phyloP scores from a whole-genome alignment of 2,797 vertebrate genomes.

The Cirrhinus molitorella region DNA sequence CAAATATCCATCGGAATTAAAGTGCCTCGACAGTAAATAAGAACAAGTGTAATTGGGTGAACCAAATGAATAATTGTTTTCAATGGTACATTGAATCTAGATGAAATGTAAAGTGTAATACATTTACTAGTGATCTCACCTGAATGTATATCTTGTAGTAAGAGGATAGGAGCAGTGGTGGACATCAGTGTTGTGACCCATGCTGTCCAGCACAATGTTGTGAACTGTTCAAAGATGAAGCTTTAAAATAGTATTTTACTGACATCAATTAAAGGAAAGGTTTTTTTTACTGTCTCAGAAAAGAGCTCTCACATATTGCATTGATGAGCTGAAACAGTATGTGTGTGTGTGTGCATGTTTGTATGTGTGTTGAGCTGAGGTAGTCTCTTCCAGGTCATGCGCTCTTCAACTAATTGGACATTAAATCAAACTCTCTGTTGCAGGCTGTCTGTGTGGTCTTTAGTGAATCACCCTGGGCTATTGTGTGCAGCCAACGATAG shows the following conservation, averaged over 20 bases:
- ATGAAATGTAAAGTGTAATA: neutral
- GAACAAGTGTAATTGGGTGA: conserved; percentile 2
- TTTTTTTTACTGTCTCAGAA: conserved; percentile 37
- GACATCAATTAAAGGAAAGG: conserved; percentile 57
- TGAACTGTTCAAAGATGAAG: conserved; percentile 37
- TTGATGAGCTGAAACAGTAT: conserved; percentile 40
- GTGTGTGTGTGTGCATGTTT: neutral
- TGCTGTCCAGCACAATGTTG: neutral
- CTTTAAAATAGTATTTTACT: conserved; percentile 51
- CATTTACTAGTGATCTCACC: neutral
- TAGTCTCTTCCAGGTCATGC: conserved; percentile 62
- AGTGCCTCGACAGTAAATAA: neutral
- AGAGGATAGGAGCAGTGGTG: neutral
- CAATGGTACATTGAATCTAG: neutral
- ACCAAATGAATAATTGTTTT: neutral
- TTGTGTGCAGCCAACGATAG: conserved; percentile 24
- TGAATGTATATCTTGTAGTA: neutral
- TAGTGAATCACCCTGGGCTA: conserved; percentile 24
- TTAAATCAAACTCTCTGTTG: conserved; percentile 69
- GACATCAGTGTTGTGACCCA: neutral
- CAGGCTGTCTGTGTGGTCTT: conserved; percentile 43
- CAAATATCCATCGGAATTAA: conserved; percentile 3
- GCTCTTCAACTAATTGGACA: conserved; percentile 73
- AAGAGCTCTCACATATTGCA: conserved; percentile 40
- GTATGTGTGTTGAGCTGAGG: conserved; percentile 40